Evolutionary conservation across 2,113 vertebrate genomes (phyloP), one percentile per base, ranked within the genome.

Genomic region (Percina caprodes): DNA sequence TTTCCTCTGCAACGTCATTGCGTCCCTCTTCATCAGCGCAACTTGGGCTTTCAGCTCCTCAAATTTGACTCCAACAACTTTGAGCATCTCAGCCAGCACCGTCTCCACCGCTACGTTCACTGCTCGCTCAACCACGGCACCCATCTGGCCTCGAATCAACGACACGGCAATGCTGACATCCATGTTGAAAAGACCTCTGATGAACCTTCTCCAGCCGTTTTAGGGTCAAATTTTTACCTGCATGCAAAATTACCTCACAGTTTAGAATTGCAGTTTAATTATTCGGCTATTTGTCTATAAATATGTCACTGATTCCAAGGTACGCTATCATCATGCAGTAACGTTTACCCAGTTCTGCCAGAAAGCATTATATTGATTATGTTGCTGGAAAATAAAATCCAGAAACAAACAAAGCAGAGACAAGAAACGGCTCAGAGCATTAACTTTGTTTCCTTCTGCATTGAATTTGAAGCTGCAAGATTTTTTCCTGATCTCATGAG

Each of bases 91-190:
- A 0, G 93, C 93, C 86, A 96, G 71, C 35, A 96, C 95, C 0
- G 92, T 96, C 88, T 96, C 95, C 72, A 96, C 95, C 0, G 95
- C 95, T 0, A 80, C 91, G 55, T 94, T 95, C 62, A 96, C 95
- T 0, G 95, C 95, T 46, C 92, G 93, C 88, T 96, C 95, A 1
- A 96, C 94, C 59, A 95, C 95, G 0, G 92, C 69, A 1, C 94
- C 95, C 94, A 96, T 94, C 89, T 96, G 94, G 11, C 95, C 95
- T 13, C 94, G 91, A 46, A 96, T 94, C 24, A 96, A 91, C 0
- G 94, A 94, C 35, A 95, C 95, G 0, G 95, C 95, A 8, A 96
- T 90, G 88, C 93, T 94, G 23, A 95, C 93, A 13, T 96, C 95
- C 95, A 96, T 96, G 4, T n/a, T 19, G 5, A 46, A 18, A 23